A percentile compares a stretch with the other conserved stretches of the same genome.
phyloP scores from a whole-genome alignment of 2,797 vertebrate species.

The Lindbergichthys nudifrons region DNA sequence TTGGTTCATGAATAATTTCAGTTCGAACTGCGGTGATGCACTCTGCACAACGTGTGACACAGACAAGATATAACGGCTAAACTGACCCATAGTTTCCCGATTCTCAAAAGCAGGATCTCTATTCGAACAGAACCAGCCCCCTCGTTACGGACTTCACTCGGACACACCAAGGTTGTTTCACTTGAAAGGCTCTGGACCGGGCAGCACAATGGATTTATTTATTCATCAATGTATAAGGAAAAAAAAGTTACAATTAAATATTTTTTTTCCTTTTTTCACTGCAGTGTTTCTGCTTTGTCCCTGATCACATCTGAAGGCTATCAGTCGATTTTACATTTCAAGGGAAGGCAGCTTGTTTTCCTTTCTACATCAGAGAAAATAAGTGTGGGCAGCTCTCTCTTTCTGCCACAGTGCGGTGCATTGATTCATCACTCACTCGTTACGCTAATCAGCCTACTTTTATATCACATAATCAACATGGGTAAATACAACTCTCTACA shows the following conservation, averaged over 20 bases:
- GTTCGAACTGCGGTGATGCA: slow-evolving; percentile 36
- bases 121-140: slow-evolving; percentile 36
- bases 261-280: slow-evolving; percentile 5
- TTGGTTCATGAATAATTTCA: slow-evolving; percentile 82
- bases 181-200: slow-evolving; percentile 52
- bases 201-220: slow-evolving; percentile 29
- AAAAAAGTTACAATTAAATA: background rate
- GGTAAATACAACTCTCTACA: background rate
- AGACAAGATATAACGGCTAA: slow-evolving; percentile 46
- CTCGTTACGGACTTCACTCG: slow-evolving; percentile 45
- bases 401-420: background rate
- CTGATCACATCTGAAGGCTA: slow-evolving; percentile 23
- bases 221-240: slow-evolving; percentile 25
- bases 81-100: slow-evolving; percentile 53
- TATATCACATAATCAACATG: slow-evolving; percentile 6
- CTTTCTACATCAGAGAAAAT: background rate
- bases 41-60: slow-evolving; percentile 61
- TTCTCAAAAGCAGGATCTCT: slow-evolving; percentile 27
- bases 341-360: slow-evolving; percentile 16
- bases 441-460: slow-evolving; percentile 22
- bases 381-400: background rate
- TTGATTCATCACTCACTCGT: background rate
- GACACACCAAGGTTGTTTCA: slow-evolving; percentile 54
- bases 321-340: slow-evolving; percentile 1
- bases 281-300: slow-evolving; percentile 9